Base-by-base conservation (phyloP, 2,113 vertebrate genomes). In the Cavia porcellus region DNA sequence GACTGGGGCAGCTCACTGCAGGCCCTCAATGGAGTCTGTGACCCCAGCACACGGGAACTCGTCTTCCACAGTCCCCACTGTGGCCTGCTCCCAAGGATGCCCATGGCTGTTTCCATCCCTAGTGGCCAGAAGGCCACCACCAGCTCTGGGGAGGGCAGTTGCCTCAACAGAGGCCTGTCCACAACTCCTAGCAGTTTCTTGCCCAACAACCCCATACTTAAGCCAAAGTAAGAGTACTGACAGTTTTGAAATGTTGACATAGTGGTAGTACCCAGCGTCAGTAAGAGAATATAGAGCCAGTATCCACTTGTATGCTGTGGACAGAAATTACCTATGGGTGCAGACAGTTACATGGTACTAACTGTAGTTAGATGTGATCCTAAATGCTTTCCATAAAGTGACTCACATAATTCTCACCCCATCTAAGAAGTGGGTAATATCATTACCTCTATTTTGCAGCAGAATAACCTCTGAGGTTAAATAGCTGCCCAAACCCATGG, bases 391-490 rank as follows among this genome's bases (percentile, higher is more conserved):
- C 64, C 10, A 0, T 35, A 28, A 75, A 59, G 22, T 10, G 11
- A 28, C 32, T 66, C n/a, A 1, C 20, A 15, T 19, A 4, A 22
- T 20, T 72, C 47, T 89, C 12, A 0, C 83, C 1, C 2, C 17
- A 1, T 25, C 20, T 24, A 8, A 42, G 4, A 61, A 38, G 9
- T 3, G 4, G 35, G 47, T 14, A 0, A 15, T 22, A 5, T 6
- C 6, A 0, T 30, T 81, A 47, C 47, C 28, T n/a, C 50, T 12
- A 5, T 45, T 45, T 47, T 32, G 22, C 57, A 52, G 32, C 45
- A 38, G 57, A 47, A 30, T 64, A 61, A 59, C 2, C 66, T 1
- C 0, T 3, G 47, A 74, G 38, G 25, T 28, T 15, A 32, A 57
- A 57, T 24, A 7, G 24, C 38, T 66, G 62, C 57, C 59, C 7